Evolutionary conservation across 2,888 invertebrate species (phyloP).

Genomic region (Macrophya alboannulata): DNA sequence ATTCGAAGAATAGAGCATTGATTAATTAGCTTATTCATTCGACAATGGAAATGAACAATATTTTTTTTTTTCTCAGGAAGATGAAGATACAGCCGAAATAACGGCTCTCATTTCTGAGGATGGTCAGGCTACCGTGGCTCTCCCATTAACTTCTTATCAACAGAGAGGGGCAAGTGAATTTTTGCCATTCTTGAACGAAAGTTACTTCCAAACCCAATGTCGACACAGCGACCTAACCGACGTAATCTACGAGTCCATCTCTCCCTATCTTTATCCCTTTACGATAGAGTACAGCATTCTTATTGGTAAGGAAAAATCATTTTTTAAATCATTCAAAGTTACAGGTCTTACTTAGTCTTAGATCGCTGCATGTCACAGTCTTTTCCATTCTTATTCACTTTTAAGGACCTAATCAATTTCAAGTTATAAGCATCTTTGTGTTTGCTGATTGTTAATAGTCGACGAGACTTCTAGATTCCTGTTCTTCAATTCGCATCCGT

Average conservation of each 20-base stretch:
- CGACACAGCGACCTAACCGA: conserved; percentile 71
- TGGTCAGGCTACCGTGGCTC: conserved; percentile 68
- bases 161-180: conserved; percentile 74
- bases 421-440: background rate
- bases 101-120: background rate
- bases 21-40: background rate
- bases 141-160: conserved; percentile 73
- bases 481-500: background rate
- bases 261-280: conserved; percentile 91
- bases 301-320: conserved; percentile 82
- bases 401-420: background rate
- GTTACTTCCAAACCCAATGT: conserved; percentile 60
- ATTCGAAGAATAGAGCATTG: background rate
- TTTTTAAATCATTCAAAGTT: background rate
- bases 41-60: no score
- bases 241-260: conserved; percentile 83
- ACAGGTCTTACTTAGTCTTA: background rate
- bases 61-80: background rate
- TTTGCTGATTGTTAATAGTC: background rate
- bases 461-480: background rate
- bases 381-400: background rate
- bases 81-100: conserved; percentile 3
- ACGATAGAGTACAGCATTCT: conserved; percentile 91
- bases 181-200: conserved; percentile 77
- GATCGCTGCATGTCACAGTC: background rate